Base-by-base conservation (phyloP, 1,140 invertebrate genomes). In the Hesperophylax magnus region DNA sequence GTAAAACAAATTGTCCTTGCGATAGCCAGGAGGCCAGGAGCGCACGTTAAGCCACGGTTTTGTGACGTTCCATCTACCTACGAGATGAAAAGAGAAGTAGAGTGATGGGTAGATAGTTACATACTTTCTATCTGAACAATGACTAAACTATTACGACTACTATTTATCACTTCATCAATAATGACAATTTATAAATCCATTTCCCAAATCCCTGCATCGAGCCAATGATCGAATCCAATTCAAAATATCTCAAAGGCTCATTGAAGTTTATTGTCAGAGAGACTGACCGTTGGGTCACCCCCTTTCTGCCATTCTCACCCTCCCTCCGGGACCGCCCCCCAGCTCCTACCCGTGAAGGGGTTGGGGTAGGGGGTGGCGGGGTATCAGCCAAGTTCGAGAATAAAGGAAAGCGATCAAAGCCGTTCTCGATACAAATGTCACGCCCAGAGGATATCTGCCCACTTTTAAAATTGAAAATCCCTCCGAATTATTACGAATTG, bases 401-500 rank as follows among this genome's bases (percentile, higher is more conserved):
- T 79, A 80, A 82, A 82, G 61, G 81, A 79, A 76, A 54, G 11
- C 9, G 39, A 47, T 11, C 39, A 47, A 47, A 47, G 56, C 78
- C 72, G 65, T 79, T 79, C 78, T 72, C 76, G 80, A 81, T 83
- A 75, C 82, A 79, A 83, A 83, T 81, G 82, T 84, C 82, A 84
- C 77, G 60, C 79, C 77, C 82, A 84, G 82, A 53, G 61, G 77
- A 75, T 81, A 81, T 81, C 79, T 84, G 80, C 82, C 80, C 74
- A 84, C 82, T 84, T 84, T 84, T 83, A 81, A 84, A 84, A 81
- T 84, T 84, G 82, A 81, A 84, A 84, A 79, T 77, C 77, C 82
- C 82, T 84, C 82, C 79, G 79, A 84, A 77, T 69, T 77, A 84
- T 84, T 84, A 77, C 79, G 65, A 81, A 84, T 81, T 84, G 82